These are phyloP conservation scores for Tauraco hartlaubi DNA, from an alignment of 2,797 vertebrate genomes.

Conservation along the genomic window DNA sequence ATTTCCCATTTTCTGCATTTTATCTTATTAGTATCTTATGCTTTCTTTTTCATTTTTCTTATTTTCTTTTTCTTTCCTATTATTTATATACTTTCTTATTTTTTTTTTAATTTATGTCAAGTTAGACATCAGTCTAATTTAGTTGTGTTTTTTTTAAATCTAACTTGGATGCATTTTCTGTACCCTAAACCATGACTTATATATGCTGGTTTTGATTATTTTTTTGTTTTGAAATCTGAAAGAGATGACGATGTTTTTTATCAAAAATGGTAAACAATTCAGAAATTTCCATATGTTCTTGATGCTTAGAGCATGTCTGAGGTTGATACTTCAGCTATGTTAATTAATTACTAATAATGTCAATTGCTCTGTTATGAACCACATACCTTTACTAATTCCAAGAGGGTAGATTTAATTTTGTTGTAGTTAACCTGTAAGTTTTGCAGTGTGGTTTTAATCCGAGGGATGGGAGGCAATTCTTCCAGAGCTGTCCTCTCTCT, in stretches of 20 bases:
- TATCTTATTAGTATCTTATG: background rate
- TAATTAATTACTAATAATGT: background rate
- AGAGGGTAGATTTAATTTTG: background rate
- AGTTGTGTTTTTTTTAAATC: rapidly evolving
- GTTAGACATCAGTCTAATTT: background rate
- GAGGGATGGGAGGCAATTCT: background rate
- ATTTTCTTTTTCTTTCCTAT: background rate
- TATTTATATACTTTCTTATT: background rate
- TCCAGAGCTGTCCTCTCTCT: background rate
- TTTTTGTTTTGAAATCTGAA: background rate
- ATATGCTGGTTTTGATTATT: background rate
- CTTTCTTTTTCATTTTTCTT: background rate
- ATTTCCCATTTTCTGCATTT: background rate
- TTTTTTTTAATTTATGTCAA: background rate
- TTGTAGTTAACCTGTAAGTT: background rate
- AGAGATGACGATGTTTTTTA: background rate
- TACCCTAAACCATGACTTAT: background rate
- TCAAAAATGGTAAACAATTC: background rate
- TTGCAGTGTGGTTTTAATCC: background rate
- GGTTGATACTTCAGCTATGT: background rate
- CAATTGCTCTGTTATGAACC: background rate
- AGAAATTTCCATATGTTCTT: background rate
- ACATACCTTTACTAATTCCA: background rate
- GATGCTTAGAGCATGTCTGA: background rate
- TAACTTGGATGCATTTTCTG: background rate